Conservation (phyloP, 2,888 invertebrate genomes). For the Lepidonotus clava region DNA sequence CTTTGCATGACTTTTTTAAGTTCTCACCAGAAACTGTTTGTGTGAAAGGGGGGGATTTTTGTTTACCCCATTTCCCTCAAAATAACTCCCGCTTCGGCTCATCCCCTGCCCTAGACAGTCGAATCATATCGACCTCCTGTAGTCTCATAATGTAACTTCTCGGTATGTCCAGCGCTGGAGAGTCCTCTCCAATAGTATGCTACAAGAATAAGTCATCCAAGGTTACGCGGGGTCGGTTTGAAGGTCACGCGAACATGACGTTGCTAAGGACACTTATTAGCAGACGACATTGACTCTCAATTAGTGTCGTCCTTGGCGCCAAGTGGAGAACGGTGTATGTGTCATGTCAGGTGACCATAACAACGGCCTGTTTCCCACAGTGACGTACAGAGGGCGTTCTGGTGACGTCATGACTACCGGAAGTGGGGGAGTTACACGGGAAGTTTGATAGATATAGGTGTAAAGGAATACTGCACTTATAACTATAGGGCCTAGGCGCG, state of each 20-base stretch:
- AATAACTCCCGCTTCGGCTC: not conserved
- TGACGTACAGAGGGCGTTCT: too few species aligned
- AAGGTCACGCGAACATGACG: not conserved
- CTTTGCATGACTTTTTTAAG: too few species aligned
- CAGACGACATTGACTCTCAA: not conserved
- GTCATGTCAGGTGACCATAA: too few species aligned
- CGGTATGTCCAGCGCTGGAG: not conserved
- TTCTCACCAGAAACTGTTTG: too few species aligned
- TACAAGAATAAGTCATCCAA: not conserved
- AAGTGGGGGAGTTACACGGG: too few species aligned
- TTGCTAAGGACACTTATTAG: not conserved
- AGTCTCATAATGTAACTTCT: not conserved
- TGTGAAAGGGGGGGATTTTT: too few species aligned
- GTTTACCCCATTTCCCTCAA: not conserved
- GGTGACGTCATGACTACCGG: too few species aligned
- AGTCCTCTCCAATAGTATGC: not conserved
- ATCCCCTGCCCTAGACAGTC: not conserved
- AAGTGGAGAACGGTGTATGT: not conserved
- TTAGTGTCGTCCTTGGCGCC: not conserved
- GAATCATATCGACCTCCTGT: not conserved
- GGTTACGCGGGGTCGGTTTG: not conserved
- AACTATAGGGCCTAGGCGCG: too few species aligned
- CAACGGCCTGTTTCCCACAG: too few species aligned
- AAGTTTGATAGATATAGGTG: too few species aligned
- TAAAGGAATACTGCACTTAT: too few species aligned